Evolutionary conservation across 2,113 vertebrate genomes (phyloP).

Genomic region (Neodon shergylaensis): DNA sequence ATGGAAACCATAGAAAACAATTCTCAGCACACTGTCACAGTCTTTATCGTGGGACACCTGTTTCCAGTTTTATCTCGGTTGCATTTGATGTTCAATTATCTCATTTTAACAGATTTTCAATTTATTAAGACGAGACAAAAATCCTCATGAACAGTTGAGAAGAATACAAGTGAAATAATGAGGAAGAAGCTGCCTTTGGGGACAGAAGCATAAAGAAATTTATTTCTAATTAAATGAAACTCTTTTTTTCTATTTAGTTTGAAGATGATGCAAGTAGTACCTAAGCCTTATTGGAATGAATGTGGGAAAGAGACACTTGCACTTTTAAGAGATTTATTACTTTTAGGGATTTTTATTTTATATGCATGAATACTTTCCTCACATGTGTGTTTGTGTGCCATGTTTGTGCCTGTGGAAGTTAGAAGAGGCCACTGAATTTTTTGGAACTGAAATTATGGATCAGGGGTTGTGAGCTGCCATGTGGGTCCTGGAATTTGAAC

Average conservation of each 20-base stretch:
- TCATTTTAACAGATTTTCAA: not conserved
- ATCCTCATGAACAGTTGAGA: not conserved
- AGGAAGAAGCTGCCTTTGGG: not conserved
- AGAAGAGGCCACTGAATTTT: not conserved
- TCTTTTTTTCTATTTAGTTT: not conserved
- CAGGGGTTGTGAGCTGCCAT: not conserved
- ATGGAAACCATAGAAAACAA: constrained; percentile 1
- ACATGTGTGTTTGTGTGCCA: not conserved
- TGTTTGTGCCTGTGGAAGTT: not conserved
- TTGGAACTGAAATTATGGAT: not conserved
- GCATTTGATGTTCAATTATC: not conserved
- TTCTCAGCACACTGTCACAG: not conserved
- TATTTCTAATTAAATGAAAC: constrained; percentile 23
- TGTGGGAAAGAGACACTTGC: not conserved
- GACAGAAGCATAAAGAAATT: not conserved
- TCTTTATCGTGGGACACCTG: not conserved
- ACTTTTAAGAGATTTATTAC: not conserved
- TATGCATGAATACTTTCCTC: not conserved
- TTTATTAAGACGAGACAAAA: constrained; percentile 36
- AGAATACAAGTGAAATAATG: not conserved
- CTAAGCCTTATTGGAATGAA: not conserved
- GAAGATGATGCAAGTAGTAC: not conserved
- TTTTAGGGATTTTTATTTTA: not conserved
- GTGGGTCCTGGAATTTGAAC: not conserved
- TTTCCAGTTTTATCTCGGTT: constrained; percentile 29